These are phyloP conservation scores for Tapirus terrestris DNA, from an alignment of 2,113 vertebrate genomes.

Conservation along the genomic window DNA sequence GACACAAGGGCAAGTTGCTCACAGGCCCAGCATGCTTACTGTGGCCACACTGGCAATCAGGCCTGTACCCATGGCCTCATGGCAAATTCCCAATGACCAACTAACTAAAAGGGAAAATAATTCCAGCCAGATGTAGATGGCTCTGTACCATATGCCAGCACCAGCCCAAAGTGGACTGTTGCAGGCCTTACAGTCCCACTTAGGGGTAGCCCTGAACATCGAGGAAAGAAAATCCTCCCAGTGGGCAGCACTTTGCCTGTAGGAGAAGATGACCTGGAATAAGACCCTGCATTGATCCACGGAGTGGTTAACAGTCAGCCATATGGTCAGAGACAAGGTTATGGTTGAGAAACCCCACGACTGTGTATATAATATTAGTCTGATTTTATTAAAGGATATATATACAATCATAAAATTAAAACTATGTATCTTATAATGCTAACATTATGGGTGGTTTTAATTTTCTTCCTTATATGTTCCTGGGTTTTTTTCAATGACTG, in stretches of 20 bases:
- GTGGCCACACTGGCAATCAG: background rate
- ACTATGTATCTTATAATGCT: background rate
- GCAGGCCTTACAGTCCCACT: background rate
- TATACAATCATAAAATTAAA: background rate
- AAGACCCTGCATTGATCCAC: background rate
- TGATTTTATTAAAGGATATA: background rate
- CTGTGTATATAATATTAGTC: background rate
- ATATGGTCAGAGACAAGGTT: background rate
- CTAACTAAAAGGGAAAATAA: background rate
- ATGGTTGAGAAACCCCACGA: background rate
- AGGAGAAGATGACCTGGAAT: background rate
- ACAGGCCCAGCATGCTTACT: accelerated
- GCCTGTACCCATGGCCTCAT: accelerated
- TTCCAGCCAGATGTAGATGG: background rate
- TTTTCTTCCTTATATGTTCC: constrained; percentile 1
- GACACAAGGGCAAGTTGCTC: background rate
- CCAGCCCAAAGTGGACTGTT: background rate
- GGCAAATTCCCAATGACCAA: background rate
- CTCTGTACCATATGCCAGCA: background rate
- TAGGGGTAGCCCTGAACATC: background rate
- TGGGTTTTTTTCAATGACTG: background rate
- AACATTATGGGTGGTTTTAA: background rate
- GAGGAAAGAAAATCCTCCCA: background rate
- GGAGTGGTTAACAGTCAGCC: background rate
- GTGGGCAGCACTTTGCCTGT: background rate